A percentile compares a stretch with the other conserved stretches of the same genome.
Evolutionary conservation across 2,888 invertebrate genomes (phyloP).

Genomic region (Ectemnius lituratus): DNA sequence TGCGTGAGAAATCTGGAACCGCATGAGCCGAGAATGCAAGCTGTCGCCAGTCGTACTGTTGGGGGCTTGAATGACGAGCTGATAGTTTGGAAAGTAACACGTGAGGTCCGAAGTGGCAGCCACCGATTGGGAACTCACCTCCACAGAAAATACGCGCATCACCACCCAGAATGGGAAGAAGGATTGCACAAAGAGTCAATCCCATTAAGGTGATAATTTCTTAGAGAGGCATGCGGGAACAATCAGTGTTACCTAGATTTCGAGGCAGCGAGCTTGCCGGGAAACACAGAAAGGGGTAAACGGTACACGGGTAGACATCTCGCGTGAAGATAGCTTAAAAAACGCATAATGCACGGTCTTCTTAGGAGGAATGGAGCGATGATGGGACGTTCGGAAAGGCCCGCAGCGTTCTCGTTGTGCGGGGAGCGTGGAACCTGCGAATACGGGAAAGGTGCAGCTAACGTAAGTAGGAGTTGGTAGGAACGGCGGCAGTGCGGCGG

Average conservation of each 20-base stretch:
- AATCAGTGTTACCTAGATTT: slow-evolving; percentile 34
- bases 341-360: slow-evolving; percentile 53
- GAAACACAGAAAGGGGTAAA: slow-evolving; percentile 45
- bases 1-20: too few species aligned
- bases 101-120: too few species aligned
- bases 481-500: background rate
- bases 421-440: slow-evolving; percentile 55
- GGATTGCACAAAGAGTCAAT: background rate
- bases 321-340: slow-evolving; percentile 55
- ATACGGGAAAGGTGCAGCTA: slow-evolving; percentile 16
- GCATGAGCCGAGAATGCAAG: too few species aligned
- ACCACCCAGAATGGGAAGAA: background rate
- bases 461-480: background rate
- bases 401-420: slow-evolving; percentile 33
- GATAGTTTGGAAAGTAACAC: too few species aligned
- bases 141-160: too few species aligned
- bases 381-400: slow-evolving; percentile 21
- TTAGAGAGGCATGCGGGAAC: slow-evolving; percentile 24
- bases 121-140: too few species aligned
- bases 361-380: slow-evolving; percentile 47
- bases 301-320: slow-evolving; percentile 35
- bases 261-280: slow-evolving; percentile 1
- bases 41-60: too few species aligned
- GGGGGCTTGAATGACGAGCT: too few species aligned
- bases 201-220: background rate